Evolutionary conservation across 2,888 invertebrate genomes (phyloP), one percentile per base, ranked within the genome.

Genomic region (Clitarchus hookeri): DNA sequence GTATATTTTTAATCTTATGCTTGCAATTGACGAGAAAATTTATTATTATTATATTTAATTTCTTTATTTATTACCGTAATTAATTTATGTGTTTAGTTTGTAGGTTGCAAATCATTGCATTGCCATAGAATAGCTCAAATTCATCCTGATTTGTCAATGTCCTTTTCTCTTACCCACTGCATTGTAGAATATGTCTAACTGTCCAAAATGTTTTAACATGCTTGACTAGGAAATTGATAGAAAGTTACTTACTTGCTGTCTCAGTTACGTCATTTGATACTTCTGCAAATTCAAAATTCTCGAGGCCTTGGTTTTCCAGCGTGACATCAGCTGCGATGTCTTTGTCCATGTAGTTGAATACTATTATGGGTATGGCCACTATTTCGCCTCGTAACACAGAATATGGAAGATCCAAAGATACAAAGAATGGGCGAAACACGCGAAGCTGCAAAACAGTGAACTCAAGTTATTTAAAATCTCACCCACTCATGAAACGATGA

Each of bases 321-420:
- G 96, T 96, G 0, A 99, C 95, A 89, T 97, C 96, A 0, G 96
- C 96, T 23, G 93, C 93, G 0, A 96, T 93, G 88, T 97, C 95
- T 87, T 95, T 94, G 23, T 95, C 94, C 92, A 97, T 93, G 89
- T 98, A 97, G 91, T 98, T 99, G 91, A 96, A 97, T 13, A 99
- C 94, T 3, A 97, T 95, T 19, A 97, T 95, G 84, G 98, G 96
- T 85, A 98, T 94, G 0, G 97, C 96, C 86, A 99, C 94, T 13
- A 96, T 95, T 93, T 99, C 99, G 44, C 98, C 98, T 88, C 95
- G 94, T 89, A 97, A 96, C 23, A 99, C 95, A 0, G 96, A 95
- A 89, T 97, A 96, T 0, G 99, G 99, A 84, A 99, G 92, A 90
- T 98, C 97, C 13, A 98, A 93, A 13, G 95, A 95, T 82, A 98